Evolutionary conservation across 1,140 invertebrate species (phyloP).

Genomic region (Magallana ariakensis): DNA sequence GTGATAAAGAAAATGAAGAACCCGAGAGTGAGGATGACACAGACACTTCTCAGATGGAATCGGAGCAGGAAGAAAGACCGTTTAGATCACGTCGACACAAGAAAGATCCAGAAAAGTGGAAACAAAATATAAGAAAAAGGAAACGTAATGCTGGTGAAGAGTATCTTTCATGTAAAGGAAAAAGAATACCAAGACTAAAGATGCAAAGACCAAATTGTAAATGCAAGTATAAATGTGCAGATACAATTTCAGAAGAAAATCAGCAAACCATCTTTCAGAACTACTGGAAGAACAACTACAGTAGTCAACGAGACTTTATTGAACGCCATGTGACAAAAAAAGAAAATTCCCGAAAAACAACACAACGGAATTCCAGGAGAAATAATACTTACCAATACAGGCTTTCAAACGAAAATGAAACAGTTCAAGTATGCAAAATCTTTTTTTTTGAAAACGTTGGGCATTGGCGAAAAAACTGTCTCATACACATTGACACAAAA

Average conservation of each 20-base stretch:
- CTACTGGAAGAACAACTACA: slow-evolving; percentile 6
- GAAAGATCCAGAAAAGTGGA: slow-evolving; percentile 16
- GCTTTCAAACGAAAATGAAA: background rate
- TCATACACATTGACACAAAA: slow-evolving; percentile 5
- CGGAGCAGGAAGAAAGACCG: background rate
- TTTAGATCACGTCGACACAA: background rate
- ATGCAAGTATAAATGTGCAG: background rate
- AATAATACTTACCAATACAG: background rate
- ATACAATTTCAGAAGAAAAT: background rate
- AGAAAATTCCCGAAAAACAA: background rate
- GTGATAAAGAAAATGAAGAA: background rate
- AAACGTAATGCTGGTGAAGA: slow-evolving; percentile 30
- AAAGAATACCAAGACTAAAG: background rate
- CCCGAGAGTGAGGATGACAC: background rate
- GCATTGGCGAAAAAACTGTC: slow-evolving; percentile 3
- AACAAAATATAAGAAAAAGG: slow-evolving; percentile 25
- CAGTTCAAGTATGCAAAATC: background rate
- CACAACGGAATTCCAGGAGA: background rate
- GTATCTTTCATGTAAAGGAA: slow-evolving; percentile 15
- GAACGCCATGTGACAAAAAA: background rate
- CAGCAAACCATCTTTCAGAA: background rate
- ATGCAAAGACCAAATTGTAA: background rate
- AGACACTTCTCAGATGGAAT: too few species aligned
- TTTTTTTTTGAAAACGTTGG: slow-evolving; percentile 14
- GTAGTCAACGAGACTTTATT: background rate